Base-by-base conservation (phyloP, 2,797 vertebrate genomes). In the Enteromius mattozi region DNA sequence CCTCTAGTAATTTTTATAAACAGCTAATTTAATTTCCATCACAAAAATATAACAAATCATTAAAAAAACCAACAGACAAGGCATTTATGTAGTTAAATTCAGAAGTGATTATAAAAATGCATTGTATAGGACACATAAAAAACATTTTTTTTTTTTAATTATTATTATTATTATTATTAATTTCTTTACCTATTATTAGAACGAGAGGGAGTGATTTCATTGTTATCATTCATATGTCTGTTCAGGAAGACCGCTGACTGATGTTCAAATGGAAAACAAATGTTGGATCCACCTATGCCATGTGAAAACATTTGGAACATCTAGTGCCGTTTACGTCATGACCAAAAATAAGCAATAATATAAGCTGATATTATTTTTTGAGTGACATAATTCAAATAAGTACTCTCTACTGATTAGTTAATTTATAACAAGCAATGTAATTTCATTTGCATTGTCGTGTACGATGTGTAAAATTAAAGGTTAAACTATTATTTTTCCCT, bases 221-320 rank as follows among this genome's bases (percentile, higher is more conserved):
- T 75, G 16, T 66, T 65, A 68, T 66, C 27, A 40, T 30, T 47
- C 13, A 16, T 19, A 27, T 68, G n/a, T 83, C 17, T 77, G 65
- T 71, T 71, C 76, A 79, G 82, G 51, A 84, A 84, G 66, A 70
- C 54, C 76, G 35, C 82, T 47, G 21, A 84, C 66, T 37, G 40
- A 65, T 82, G 59, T 51, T 51, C 14, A 13, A 17, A 76, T 37
- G 19, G 10, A 37, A 35, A 63, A 37, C 4, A n/a, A 19, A 71
- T 35, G 10, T 47, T 47, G 66, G 27, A 71, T 61, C 65, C 75
- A 19, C 63, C 75, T 24, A 40, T 42, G 19, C 35, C 66, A 70
- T 59, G 16, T 47, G 3, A 68, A 71, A 78, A 71, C 75, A 78
- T 78, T 33, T 35, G 9, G 72, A 54, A 76, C 24, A 5, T 61